Base-by-base conservation (phyloP, 1,140 invertebrate species). In the Planococcus citri region DNA sequence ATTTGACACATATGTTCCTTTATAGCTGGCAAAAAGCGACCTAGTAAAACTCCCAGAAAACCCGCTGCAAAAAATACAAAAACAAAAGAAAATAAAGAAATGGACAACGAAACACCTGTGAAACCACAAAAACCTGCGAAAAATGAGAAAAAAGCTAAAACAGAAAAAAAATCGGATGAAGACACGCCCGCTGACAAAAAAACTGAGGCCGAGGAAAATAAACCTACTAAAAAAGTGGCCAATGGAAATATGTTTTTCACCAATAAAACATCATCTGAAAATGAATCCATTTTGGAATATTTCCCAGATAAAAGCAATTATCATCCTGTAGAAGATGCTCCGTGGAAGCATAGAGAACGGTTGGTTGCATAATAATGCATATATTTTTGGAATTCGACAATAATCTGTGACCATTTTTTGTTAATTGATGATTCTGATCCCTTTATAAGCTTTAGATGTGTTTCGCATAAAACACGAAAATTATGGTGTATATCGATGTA, bases 241-340 rank as follows among this genome's bases (percentile, higher is more conserved):
- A 68, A 9, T 10, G 67, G 27, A 33, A 33, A 17, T 68, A 17
- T 68, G n/a, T 22, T 68, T 17, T 17, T 22, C 14, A 24, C n/a
- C 4, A 61, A 20, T 61, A 21, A 21, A 21, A 24, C 58, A 6
- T 21, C 24, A 6, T 6, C 12, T 24, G 24, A 27, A 25, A 67
- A 12, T 25, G 20, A 10, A 9, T 8, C 3, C 9, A 2, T 20
- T 4, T 10, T 17, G 21, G 27, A 67, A 67, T 97, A 94, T 77
- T 83, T 94, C 80, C 95, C 95, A 1, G 80, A 81, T 8, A 85
- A 85, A 73, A 74, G 80, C 1, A 87, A 87, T 24, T 76, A 98
- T 80, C 84, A 97, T 80, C 94, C 95, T 1, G 84, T 97, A n/a
- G 81, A 91, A 17, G 86, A 95, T 82, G 94, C 94, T 0, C 87